These are phyloP conservation scores for Grammomys dolichurus DNA, from an alignment of 2,113 vertebrate genomes.

Conservation along the genomic window DNA sequence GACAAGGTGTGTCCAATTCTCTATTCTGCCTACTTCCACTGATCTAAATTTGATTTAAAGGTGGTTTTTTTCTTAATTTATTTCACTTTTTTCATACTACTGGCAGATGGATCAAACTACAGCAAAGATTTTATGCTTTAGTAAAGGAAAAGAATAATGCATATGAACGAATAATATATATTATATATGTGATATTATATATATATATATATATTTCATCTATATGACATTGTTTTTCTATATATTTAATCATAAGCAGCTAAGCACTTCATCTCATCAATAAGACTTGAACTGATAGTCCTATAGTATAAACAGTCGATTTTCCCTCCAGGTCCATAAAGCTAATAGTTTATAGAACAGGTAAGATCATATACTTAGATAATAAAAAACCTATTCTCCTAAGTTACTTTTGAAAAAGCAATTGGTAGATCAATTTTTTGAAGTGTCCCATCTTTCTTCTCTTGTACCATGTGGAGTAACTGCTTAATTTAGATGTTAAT, in stretches of 20 bases:
- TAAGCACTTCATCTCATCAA: neutral
- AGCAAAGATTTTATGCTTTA: neutral
- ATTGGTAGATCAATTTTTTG: neutral
- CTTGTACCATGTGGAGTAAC: neutral
- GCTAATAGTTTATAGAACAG: neutral
- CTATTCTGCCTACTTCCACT: neutral
- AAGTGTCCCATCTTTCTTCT: neutral
- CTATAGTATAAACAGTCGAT: neutral
- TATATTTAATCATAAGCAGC: neutral
- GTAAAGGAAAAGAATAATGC: neutral
- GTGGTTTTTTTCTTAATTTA: neutral
- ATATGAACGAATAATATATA: too few relatives aligned
- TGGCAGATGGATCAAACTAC: neutral
- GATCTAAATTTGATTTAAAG: neutral
- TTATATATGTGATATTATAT: too few relatives aligned
- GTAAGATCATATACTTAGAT: neutral
- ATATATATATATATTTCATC: too few relatives aligned
- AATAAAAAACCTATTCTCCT: neutral
- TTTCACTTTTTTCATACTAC: neutral
- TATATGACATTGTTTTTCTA: neutral
- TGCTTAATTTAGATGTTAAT: neutral
- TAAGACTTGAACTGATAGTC: neutral
- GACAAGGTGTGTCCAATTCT: neutral
- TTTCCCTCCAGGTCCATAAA: neutral
- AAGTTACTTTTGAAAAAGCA: conserved; percentile 11